Evolutionary conservation across 1,140 invertebrate genomes (phyloP), one percentile per base, ranked within the genome.

Genomic region (Araneus ventricosus): DNA sequence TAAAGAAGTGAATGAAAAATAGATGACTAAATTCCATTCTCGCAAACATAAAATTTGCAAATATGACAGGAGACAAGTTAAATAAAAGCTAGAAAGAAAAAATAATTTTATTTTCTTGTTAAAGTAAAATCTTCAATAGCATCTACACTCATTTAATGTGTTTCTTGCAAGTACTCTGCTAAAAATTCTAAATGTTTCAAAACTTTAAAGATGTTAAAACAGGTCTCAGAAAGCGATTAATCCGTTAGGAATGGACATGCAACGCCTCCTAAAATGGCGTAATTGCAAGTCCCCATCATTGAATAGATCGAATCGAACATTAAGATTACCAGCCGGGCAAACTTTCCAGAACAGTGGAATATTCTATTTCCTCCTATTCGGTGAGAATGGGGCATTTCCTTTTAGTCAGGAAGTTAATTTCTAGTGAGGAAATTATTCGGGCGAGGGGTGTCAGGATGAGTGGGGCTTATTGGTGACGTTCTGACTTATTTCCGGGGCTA

Each of bases 291-390:
- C 67, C 10, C 27, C 30, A 2, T 37, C 67, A 17, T 17, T 75
- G 67, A 34, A 75, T 30, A 30, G 3, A 30, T 37, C 30, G 27
- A 39, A 82, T 24, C 39, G 37, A n/a, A 22, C 79, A 27, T 45
- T 82, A n/a, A n/a, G 20, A 24, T 41, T 45, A 10, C 37, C 37
- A 39, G 3, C n/a, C 2, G 39, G 79, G 24, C 20, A 45, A 45
- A 27, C 20, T 34, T 75, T 75, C 39, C n/a, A n/a, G 14, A n/a
- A 82, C 37, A 82, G 8, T 82, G 24, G 37, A 82, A 45, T 82
- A 82, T 82, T 82, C 79, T 82, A 82, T 82, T 82, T 82, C 37
- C 79, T 41, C 27, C 79, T 24, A n/a, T 82, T 82, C 39, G 79
- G 6, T n/a, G 20, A 45, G 79, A 82, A 82, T 82, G 79, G 79